Conservation (phyloP, 2,888 invertebrate species). For the Euzetes globulus region DNA sequence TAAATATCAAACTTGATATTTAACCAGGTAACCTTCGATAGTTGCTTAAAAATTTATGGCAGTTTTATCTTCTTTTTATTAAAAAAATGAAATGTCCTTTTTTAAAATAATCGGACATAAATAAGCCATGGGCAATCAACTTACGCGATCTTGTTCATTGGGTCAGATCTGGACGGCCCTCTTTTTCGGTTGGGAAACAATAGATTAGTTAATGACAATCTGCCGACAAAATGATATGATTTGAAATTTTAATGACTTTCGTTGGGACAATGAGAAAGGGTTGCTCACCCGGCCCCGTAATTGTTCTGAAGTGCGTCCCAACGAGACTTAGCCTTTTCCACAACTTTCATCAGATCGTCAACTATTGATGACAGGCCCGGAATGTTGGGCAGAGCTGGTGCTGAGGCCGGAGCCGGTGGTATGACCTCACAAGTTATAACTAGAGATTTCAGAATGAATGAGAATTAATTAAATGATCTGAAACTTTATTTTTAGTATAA, state of each 20-base stretch:
- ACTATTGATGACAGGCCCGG: conserved; percentile 6
- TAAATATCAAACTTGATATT: too few relatives aligned
- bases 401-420: conserved; percentile 2
- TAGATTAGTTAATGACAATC: background rate
- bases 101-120: background rate
- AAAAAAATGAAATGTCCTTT: background rate
- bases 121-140: background rate
- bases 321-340: conserved; percentile 9
- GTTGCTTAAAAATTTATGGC: too few relatives aligned
- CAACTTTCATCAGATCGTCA: conserved; percentile 20
- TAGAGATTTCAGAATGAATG: background rate
- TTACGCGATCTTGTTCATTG: background rate
- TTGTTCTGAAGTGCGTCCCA: conserved; percentile 15
- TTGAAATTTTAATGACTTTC: background rate
- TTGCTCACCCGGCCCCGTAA: background rate
- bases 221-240: background rate
- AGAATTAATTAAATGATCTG: background rate
- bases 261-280: background rate
- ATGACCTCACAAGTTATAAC: conserved; percentile 14
- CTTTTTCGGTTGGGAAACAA: conserved; percentile 18
- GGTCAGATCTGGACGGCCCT: conserved; percentile 4
- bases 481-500: background rate
- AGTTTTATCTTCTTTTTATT: too few relatives aligned
- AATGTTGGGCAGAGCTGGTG: conserved; percentile 20
- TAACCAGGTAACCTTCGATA: too few relatives aligned